A percentile compares a stretch with the other conserved stretches of the same genome.
Evolutionary conservation across 2,113 vertebrate species (phyloP).

Genomic region (Cottus gobio): DNA sequence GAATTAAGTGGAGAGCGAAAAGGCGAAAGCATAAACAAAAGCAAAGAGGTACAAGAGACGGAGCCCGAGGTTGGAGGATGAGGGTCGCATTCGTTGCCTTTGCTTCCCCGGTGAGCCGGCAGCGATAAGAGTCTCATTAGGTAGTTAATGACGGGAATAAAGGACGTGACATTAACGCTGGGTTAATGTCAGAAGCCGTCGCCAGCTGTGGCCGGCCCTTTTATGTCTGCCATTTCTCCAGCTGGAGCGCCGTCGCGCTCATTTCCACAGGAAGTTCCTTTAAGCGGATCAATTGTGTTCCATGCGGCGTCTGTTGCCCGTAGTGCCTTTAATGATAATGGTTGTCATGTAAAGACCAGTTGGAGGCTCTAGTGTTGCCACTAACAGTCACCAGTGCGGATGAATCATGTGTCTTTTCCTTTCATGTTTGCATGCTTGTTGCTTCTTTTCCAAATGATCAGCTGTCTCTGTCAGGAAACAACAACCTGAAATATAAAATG

Average conservation of each 20-base stretch:
- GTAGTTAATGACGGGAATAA: constrained; percentile 65
- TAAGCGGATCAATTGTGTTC: constrained; percentile 52
- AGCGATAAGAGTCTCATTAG: constrained; percentile 73
- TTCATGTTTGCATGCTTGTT: not conserved
- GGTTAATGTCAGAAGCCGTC: constrained; percentile 72
- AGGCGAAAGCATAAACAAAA: constrained; percentile 1
- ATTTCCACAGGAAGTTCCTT: constrained; percentile 60
- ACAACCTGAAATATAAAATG: not conserved
- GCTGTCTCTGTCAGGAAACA: not conserved
- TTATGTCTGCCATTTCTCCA: constrained; percentile 73
- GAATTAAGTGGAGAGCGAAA: constrained; percentile 25
- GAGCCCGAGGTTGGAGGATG: not conserved
- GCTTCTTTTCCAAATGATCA: constrained; percentile 3
- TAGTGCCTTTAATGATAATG: constrained; percentile 43
- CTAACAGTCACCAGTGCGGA: constrained; percentile 6
- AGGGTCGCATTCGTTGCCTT: not conserved
- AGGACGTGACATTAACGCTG: constrained; percentile 73
- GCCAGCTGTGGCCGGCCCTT: constrained; percentile 62
- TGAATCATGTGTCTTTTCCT: not conserved
- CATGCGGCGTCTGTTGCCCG: constrained; percentile 36
- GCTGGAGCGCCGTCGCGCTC: constrained; percentile 45
- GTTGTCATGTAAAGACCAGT: constrained; percentile 25
- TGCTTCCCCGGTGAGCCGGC: constrained; percentile 30
- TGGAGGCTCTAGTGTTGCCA: constrained; percentile 14
- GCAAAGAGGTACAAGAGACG: constrained; percentile 2